A percentile compares a stretch with the other conserved stretches of the same genome.
These are phyloP conservation scores for Armadillidium nasatum DNA, from an alignment of 1,140 invertebrate species.

Conservation along the genomic window DNA sequence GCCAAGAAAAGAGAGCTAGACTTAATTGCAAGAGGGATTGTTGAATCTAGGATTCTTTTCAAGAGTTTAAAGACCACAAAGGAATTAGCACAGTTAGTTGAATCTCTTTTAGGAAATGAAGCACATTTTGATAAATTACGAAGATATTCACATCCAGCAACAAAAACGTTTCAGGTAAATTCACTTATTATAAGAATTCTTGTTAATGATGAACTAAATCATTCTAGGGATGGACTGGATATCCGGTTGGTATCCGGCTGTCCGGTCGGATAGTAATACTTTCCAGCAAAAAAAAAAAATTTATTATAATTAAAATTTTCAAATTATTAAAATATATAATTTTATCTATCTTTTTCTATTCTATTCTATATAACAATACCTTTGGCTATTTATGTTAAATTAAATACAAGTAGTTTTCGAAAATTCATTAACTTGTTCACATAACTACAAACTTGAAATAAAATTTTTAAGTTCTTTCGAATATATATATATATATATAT, in stretches of 20 bases:
- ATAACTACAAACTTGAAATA: no score
- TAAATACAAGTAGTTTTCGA: no score
- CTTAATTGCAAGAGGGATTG: conserved; percentile 81
- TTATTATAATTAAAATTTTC: no score
- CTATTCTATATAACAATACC: no score
- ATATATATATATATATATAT: no score
- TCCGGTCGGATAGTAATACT: no score
- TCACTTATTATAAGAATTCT: conserved; percentile 70
- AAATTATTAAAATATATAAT: no score
- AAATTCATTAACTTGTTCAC: no score
- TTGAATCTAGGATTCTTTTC: conserved; percentile 79
- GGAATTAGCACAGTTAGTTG: conserved; percentile 75
- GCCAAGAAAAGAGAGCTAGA: conserved; percentile 80
- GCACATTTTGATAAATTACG: conserved; percentile 63
- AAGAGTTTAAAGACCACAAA: conserved; percentile 73
- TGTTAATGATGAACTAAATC: conserved; percentile 95
- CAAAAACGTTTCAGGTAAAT: conserved; percentile 76
- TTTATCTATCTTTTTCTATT: no score
- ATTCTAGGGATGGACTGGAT: conserved; percentile 91
- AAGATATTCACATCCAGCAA: conserved; percentile 72
- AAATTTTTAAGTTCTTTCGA: no score
- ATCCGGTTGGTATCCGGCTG: conserved; percentile 70
- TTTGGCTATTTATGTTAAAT: no score
- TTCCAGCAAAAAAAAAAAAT: no score
- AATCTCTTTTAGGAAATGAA: conserved; percentile 60